Conservation (phyloP, 2,888 invertebrate species). For the Hybos culiciformis region DNA sequence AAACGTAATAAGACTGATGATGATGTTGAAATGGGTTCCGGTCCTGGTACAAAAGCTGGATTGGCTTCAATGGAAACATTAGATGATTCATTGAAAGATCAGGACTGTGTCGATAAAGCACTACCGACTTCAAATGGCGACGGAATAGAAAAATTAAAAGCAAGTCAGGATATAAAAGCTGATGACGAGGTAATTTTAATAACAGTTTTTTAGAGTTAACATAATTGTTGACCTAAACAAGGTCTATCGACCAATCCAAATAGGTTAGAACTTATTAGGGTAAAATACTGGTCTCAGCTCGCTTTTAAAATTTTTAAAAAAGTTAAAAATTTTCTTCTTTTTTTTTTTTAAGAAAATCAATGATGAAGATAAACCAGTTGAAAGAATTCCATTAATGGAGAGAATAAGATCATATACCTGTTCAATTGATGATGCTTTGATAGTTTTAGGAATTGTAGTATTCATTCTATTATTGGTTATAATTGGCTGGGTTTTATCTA, state of each 20-base stretch:
- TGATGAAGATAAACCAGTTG: conserved; percentile 20
- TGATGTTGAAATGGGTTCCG: conserved; percentile 40
- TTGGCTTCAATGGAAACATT: conserved; percentile 71
- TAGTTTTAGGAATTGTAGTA: conserved; percentile 42
- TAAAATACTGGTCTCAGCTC: too few species aligned
- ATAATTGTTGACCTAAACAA: too few species aligned
- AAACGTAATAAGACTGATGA: conserved; percentile 37
- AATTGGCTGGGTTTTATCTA: conserved; percentile 49
- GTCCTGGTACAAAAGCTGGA: conserved; percentile 48
- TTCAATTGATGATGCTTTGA: conserved; percentile 46
- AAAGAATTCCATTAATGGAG: conserved; percentile 39
- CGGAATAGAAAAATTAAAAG: conserved; percentile 58
- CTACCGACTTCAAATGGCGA: conserved; percentile 43
- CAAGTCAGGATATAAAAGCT: conserved; percentile 32
- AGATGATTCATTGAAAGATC: conserved; percentile 54
- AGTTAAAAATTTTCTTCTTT: conserved; percentile 1
- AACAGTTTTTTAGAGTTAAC: not conserved
- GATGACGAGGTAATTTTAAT: conserved; percentile 26
- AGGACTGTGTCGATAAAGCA: conserved; percentile 41
- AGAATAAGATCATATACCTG: conserved; percentile 51
- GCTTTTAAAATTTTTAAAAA: not conserved
- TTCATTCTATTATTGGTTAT: conserved; percentile 48
- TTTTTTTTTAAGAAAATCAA: conserved; percentile 20
- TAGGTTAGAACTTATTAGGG: too few species aligned
- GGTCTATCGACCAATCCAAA: too few species aligned